Conservation (phyloP, 92 coral and sea anemone species). For the Desmophyllum pertusum region DNA sequence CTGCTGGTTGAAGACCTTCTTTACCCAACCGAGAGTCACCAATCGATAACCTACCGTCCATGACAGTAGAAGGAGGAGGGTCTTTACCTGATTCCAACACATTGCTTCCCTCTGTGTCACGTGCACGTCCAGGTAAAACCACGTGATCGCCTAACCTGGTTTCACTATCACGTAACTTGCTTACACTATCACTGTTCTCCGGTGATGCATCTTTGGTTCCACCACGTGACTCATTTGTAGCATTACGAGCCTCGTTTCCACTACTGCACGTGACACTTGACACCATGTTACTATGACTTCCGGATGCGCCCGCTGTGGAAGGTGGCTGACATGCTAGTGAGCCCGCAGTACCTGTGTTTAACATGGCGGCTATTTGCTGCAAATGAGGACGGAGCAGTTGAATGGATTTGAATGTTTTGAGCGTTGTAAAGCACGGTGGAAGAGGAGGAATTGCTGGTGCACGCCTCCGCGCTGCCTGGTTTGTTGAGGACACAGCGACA, state of each 20-base stretch:
- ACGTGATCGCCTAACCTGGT: background rate
- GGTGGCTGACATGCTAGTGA: background rate
- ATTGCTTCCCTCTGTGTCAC: background rate
- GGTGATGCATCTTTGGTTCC: background rate
- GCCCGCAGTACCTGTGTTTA: background rate
- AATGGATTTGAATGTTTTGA: slow-evolving; percentile 71
- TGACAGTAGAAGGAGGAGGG: background rate
- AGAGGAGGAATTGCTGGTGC: slow-evolving; percentile 87
- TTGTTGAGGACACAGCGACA: slow-evolving; percentile 1
- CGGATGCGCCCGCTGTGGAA: background rate
- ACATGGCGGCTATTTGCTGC: slow-evolving; percentile 62
- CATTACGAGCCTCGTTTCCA: background rate
- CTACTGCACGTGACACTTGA: background rate
- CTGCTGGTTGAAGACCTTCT: background rate
- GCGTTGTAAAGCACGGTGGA: slow-evolving; percentile 86
- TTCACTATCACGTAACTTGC: background rate
- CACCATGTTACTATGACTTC: slow-evolving; percentile 12
- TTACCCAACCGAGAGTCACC: background rate
- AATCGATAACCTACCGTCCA: background rate
- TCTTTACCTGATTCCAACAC: background rate
- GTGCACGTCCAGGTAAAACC: background rate
- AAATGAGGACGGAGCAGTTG: slow-evolving; percentile 62
- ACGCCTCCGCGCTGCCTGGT: slow-evolving; percentile 30
- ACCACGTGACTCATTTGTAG: background rate
- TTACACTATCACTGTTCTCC: background rate